phyloP scores from a whole-genome alignment of 2,797 vertebrate genomes.

The Chelon auratus region DNA sequence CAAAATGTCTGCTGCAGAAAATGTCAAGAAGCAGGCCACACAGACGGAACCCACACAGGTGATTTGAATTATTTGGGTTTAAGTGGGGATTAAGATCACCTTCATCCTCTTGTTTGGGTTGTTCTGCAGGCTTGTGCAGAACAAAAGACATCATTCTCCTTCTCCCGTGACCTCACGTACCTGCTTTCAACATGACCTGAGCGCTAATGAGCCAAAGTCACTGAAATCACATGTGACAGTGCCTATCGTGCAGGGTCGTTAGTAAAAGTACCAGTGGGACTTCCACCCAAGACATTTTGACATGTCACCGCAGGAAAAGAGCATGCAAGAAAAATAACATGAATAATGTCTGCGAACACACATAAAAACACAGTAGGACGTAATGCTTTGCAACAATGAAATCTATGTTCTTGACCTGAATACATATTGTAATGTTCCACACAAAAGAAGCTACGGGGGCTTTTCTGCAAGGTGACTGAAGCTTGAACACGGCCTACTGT shows the following conservation, averaged over 20 bases:
- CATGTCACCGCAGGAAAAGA: background rate
- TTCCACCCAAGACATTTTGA: conserved; percentile 2
- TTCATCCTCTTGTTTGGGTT: conserved; percentile 15
- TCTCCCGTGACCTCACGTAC: conserved; percentile 7
- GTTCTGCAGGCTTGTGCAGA: conserved; percentile 9
- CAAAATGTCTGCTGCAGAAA: background rate
- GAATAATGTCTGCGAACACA: background rate
- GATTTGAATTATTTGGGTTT: conserved; percentile 33
- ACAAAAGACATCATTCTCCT: conserved; percentile 33
- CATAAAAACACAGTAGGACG: too few relatives aligned
- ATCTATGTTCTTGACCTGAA: too few relatives aligned
- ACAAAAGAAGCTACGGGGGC: too few relatives aligned
- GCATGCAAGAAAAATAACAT: conserved; percentile 8
- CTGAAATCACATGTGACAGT: conserved; percentile 11
- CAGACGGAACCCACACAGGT: conserved; percentile 11
- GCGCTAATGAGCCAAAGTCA: conserved; percentile 11
- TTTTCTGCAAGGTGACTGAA: too few relatives aligned
- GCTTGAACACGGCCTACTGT: too few relatives aligned
- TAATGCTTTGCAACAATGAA: too few relatives aligned
- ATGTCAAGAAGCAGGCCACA: background rate
- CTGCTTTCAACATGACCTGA: conserved; percentile 27
- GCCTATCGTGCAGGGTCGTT: background rate
- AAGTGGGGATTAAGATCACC: conserved; percentile 12
- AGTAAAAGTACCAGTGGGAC: background rate
- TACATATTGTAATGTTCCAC: too few relatives aligned